Conservation (phyloP, 2,113 vertebrate genomes). For the Leiothrix lutea region DNA sequence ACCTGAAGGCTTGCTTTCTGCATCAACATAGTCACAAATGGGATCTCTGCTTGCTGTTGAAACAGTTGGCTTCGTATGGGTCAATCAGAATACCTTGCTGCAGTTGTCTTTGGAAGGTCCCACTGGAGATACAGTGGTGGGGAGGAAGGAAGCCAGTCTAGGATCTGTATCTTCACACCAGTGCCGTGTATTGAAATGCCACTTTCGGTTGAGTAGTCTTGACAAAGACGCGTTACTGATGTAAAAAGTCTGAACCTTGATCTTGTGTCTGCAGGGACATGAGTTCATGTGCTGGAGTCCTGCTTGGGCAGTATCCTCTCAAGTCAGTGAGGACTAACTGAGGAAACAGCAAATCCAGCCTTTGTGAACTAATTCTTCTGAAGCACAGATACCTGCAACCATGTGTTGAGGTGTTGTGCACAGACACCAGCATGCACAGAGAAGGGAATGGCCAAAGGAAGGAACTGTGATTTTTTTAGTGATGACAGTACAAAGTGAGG, state of each 20-base stretch:
- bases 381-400: not conserved
- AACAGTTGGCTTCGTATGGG: not conserved
- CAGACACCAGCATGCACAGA: not conserved
- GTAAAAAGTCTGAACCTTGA: not conserved
- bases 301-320: not conserved
- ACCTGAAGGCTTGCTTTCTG: not conserved
- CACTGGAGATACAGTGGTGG: not conserved
- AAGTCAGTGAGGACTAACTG: not conserved
- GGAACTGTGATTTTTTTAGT: not conserved
- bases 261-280: not conserved
- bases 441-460: not conserved
- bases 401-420: not conserved
- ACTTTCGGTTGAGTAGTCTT: not conserved
- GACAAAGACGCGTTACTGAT: not conserved
- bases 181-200: not conserved
- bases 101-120: not conserved
- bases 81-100: not conserved
- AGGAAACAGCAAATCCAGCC: not conserved
- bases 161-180: not conserved
- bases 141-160: not conserved
- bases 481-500: accelerated
- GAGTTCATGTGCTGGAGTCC: not conserved
- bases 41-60: not conserved
- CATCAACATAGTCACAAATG: not conserved
- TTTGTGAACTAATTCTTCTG: not conserved